phyloP scores from a whole-genome alignment of 2,113 vertebrate genomes.

The Cyprinodon brontotheroides region DNA sequence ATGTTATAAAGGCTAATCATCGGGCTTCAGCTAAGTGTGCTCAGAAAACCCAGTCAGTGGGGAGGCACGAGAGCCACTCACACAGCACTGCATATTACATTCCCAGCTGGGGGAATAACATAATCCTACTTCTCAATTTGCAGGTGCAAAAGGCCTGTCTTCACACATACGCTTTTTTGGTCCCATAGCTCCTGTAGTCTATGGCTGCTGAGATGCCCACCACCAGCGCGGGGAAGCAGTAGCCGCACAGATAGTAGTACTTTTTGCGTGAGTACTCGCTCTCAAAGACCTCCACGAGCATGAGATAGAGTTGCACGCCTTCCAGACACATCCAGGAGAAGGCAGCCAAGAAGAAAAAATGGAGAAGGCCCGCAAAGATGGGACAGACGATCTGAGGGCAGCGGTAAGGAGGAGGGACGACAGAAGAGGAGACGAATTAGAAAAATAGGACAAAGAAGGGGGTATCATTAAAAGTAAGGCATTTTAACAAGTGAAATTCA shows the following conservation, averaged over 20 bases:
- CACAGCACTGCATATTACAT: conserved; percentile 65
- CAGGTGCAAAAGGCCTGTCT: conserved; percentile 74
- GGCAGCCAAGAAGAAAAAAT: conserved; percentile 94
- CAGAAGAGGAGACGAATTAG: conserved; percentile 6
- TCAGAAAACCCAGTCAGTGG: conserved; percentile 62
- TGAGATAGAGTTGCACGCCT: conserved; percentile 92
- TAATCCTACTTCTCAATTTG: conserved; percentile 74
- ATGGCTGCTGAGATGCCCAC: conserved; percentile 92
- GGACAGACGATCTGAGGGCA: conserved; percentile 86
- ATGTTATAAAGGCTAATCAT: conserved; percentile 76
- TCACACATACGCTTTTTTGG: conserved; percentile 91
- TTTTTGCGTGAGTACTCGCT: conserved; percentile 91
- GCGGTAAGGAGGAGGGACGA: conserved; percentile 15
- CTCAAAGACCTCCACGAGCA: conserved; percentile 93
- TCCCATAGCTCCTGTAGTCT: conserved; percentile 95
- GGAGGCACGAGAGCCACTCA: conserved; percentile 63
- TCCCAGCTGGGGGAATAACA: conserved; percentile 66
- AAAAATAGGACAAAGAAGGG: conserved; percentile 13
- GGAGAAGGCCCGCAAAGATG: conserved; percentile 90
- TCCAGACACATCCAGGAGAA: conserved; percentile 96
- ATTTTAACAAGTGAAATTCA: conserved; percentile 24
- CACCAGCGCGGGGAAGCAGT: conserved; percentile 92
- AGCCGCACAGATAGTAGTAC: conserved; percentile 93
- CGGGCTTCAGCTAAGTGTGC: conserved; percentile 74
- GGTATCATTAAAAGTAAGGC: conserved; percentile 28